Evolutionary conservation across 2,113 vertebrate species (phyloP).

Genomic region (Sinocyclocheilus anophthalmus): DNA sequence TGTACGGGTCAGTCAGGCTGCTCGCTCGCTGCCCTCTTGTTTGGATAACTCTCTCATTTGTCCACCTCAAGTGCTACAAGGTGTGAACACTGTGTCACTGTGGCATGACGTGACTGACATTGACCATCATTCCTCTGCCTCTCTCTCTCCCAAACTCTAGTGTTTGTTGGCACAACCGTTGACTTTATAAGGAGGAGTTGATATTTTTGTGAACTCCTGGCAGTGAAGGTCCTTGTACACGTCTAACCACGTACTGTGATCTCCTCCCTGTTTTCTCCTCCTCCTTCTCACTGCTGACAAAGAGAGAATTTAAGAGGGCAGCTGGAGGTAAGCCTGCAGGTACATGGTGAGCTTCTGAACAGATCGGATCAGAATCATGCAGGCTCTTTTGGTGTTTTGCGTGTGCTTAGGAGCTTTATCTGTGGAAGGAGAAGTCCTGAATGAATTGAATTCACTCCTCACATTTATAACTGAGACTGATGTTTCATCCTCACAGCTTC

Average conservation of each 20-base stretch:
- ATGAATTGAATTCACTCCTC: slow-evolving; percentile 11
- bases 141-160: slow-evolving; percentile 20
- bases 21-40: slow-evolving; percentile 52
- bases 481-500: slow-evolving; percentile 11
- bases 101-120: slow-evolving; percentile 40
- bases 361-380: slow-evolving; percentile 51
- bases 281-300: slow-evolving; percentile 21
- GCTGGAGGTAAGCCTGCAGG: slow-evolving; percentile 48
- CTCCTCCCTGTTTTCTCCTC: slow-evolving; percentile 45
- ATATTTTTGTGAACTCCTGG: slow-evolving; percentile 40
- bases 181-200: slow-evolving; percentile 44
- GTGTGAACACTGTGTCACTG: slow-evolving; percentile 43
- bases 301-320: slow-evolving; percentile 49
- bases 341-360: slow-evolving; percentile 25
- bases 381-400: slow-evolving; percentile 32
- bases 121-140: slow-evolving; percentile 27
- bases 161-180: slow-evolving; percentile 40
- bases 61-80: slow-evolving; percentile 51
- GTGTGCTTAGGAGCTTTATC: slow-evolving; percentile 42
- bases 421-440: slow-evolving; percentile 13
- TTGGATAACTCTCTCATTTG: slow-evolving; percentile 46
- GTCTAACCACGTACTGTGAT: slow-evolving; percentile 31
- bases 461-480: neutral
- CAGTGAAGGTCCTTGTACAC: slow-evolving; percentile 61
- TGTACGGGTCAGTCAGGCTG: slow-evolving; percentile 37